phyloP scores from a whole-genome alignment of 2,113 vertebrate genomes.

The Ovis canadensis region DNA sequence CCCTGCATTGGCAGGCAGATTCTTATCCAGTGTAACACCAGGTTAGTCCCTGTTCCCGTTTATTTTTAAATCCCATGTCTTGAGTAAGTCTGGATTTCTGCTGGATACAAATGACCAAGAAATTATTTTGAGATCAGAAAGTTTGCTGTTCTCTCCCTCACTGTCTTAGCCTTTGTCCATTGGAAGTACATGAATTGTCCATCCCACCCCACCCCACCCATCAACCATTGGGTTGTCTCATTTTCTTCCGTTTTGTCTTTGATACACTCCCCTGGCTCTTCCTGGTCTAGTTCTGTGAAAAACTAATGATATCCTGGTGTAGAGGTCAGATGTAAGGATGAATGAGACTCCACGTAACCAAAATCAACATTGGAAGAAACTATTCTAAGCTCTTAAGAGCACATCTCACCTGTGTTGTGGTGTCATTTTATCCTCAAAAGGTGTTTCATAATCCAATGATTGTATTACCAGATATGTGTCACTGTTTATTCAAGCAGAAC shows the following conservation, averaged over 20 bases:
- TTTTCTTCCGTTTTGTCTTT: neutral
- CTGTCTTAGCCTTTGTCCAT: neutral
- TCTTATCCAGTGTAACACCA: neutral
- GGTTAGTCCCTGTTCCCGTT: neutral
- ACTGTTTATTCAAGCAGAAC: neutral
- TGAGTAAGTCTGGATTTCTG: neutral
- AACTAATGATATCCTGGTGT: neutral
- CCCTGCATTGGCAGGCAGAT: neutral
- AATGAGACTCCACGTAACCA: neutral
- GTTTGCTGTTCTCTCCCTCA: neutral
- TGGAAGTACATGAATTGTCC: neutral
- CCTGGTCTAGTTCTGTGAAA: constrained; percentile 9
- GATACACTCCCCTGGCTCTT: neutral
- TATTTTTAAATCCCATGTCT: neutral
- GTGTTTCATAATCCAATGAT: neutral
- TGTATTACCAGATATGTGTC: neutral
- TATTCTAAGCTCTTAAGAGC: neutral
- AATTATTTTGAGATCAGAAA: neutral
- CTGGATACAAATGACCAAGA: neutral
- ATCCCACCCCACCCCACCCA: neutral
- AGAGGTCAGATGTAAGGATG: neutral
- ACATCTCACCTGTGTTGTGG: neutral
- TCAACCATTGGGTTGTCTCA: neutral
- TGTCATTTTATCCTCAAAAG: neutral
- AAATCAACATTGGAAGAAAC: constrained; percentile 20